A percentile compares a stretch with the other conserved stretches of the same genome.
Evolutionary conservation across 37 sponge, comb jelly and placozoan species (phyloP).

Genomic region (Oopsacas minuta): DNA sequence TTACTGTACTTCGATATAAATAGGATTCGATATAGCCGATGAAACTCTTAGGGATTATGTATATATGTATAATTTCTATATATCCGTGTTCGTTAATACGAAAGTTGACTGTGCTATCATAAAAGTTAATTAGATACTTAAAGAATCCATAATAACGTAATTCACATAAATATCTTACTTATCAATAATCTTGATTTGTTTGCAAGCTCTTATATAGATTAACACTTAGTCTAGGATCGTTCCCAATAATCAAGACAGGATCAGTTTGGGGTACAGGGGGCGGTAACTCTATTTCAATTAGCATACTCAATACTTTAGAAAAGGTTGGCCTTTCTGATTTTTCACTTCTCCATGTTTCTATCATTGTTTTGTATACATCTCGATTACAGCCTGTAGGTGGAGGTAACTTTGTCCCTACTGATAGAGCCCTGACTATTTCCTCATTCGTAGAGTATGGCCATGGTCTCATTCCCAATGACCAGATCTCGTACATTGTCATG

Average conservation of each 20-base stretch:
- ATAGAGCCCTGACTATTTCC: background rate
- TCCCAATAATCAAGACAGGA: background rate
- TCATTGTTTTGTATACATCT: background rate
- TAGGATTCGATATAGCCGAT: no score
- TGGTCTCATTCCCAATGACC: background rate
- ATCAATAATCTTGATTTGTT: background rate
- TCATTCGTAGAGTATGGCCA: background rate
- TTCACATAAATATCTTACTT: no score
- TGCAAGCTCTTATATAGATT: constrained; percentile 1
- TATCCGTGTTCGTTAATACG: no score
- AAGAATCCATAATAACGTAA: no score
- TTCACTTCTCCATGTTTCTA: background rate
- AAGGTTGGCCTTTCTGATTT: background rate
- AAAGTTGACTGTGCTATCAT: no score
- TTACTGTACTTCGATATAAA: no score
- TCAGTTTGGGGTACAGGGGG: background rate
- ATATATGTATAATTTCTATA: no score
- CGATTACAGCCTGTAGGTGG: constrained; percentile 5
- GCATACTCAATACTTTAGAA: background rate
- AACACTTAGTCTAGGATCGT: background rate
- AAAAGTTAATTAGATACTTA: no score
- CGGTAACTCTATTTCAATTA: background rate
- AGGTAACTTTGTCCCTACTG: background rate
- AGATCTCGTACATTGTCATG: constrained; percentile 9
- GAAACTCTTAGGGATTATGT: no score